Evolutionary conservation across 2,888 invertebrate genomes (phyloP).

Genomic region (Spisula subtruncata): DNA sequence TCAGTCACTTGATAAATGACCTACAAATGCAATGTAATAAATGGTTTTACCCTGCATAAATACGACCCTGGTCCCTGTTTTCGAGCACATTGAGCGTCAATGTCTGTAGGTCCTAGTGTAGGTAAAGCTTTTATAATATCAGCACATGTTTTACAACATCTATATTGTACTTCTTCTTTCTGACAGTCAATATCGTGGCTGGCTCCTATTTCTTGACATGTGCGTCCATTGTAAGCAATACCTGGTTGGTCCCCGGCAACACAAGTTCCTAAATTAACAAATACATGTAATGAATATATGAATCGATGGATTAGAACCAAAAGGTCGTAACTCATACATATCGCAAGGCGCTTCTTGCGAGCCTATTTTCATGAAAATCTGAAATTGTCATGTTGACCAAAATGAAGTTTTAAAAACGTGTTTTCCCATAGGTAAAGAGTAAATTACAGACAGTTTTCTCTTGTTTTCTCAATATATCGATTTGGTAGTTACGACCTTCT

Average conservation of each 20-base stretch:
- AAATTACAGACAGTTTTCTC: no score
- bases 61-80: constrained; percentile 62
- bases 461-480: no score
- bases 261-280: constrained; percentile 48
- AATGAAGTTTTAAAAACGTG: no score
- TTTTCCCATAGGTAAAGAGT: no score
- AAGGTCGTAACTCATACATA: no score
- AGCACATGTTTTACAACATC: constrained; percentile 60
- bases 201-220: constrained; percentile 53
- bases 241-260: constrained; percentile 62
- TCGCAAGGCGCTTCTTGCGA: no score
- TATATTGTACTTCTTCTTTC: constrained; percentile 32
- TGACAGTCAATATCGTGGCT: constrained; percentile 48
- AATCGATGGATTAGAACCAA: no score
- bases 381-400: no score
- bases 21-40: neutral
- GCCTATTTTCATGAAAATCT: no score
- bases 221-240: constrained; percentile 56
- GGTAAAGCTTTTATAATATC: neutral
- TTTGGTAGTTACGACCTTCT: no score
- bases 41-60: constrained; percentile 61
- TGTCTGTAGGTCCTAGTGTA: constrained; percentile 35
- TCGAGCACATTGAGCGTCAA: constrained; percentile 61
- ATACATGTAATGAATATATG: neutral
- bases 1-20: no score